Base-by-base conservation (phyloP, 2,888 invertebrate genomes). In the Lordiphosa andalusiaca region DNA sequence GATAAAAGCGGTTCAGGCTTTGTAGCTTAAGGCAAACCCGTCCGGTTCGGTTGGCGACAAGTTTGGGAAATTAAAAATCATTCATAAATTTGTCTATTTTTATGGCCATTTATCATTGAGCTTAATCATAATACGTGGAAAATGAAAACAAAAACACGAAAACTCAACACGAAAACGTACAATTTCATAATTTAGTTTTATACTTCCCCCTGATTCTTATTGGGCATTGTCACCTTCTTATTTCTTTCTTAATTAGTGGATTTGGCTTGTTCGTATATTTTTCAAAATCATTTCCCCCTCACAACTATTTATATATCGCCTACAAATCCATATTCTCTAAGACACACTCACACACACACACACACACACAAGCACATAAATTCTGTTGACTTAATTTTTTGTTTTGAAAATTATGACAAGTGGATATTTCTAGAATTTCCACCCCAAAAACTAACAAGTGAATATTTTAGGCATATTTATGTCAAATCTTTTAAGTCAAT, bases 1-100 rank as follows among this genome's bases (percentile, higher is more conserved):
- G 84, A 76, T 85, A 80, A 77, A 73, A 73, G 68, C 71, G 77
- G 77, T 84, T 77, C 73, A 81, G 68, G 84, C 77, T 83, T 77
- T 76, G 73, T 80, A 80, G 76, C 84, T 83, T 83, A 83, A 73
- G 53, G 62, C 55, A 59, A 56, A 53, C 48, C 50, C 46, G 67
- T 63, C 37, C 41, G 25, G 25, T 25, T 7, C 25, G 25, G 23
- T 25, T 25, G 6, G 23, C 6, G 46, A 62, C 62, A 62, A 62
- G 36, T 60, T 55, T 60, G 35, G 48, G 54, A 48, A 64, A 64
- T 48, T 53, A 49, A 63, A 54, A 35, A 25, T 50, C 30, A 39
- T 38, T 21, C 5, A 12, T 16, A 12, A 41, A 41, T 44, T 67
- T 44, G 1, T n/a, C 42, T 40, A 35, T 66, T 64, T 66, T 58